Conservation (phyloP, 2,113 vertebrate genomes). For the Myanophis thanlyinensis region DNA sequence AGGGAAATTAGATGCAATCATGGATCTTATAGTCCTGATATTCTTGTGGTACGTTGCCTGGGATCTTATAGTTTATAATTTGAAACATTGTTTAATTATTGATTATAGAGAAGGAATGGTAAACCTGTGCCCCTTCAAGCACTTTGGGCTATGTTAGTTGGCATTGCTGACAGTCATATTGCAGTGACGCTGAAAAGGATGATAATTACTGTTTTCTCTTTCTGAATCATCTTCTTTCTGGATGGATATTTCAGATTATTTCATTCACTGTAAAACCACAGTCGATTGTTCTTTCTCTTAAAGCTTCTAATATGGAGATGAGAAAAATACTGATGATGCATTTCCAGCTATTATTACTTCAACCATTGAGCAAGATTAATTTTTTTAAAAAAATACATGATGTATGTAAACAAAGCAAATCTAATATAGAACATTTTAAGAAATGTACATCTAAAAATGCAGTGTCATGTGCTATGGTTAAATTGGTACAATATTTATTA, state of each 20-base stretch:
- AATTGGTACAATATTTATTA: neutral
- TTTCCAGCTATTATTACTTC: neutral
- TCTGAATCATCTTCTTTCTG: neutral
- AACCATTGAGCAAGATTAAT: neutral
- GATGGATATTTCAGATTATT: neutral
- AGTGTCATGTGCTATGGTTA: neutral
- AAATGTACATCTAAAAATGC: neutral
- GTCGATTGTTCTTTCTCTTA: neutral
- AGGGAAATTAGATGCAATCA: too few relatives aligned
- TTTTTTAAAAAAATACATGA: neutral
- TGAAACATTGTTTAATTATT: neutral
- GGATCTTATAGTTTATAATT: too few relatives aligned
- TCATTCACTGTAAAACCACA: neutral
- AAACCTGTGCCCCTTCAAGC: neutral
- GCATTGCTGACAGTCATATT: neutral
- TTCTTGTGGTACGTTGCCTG: too few relatives aligned
- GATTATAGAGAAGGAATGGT: neutral
- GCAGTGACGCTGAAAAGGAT: neutral
- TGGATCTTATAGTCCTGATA: too few relatives aligned
- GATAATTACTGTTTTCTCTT: neutral
- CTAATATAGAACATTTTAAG: neutral
- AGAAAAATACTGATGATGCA: neutral
- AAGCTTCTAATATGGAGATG: constrained; percentile 16
- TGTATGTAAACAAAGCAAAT: neutral
- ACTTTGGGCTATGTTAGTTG: neutral